These are phyloP conservation scores for Microctonus aethiopoides DNA, from an alignment of 2,888 invertebrate genomes.

Conservation along the genomic window DNA sequence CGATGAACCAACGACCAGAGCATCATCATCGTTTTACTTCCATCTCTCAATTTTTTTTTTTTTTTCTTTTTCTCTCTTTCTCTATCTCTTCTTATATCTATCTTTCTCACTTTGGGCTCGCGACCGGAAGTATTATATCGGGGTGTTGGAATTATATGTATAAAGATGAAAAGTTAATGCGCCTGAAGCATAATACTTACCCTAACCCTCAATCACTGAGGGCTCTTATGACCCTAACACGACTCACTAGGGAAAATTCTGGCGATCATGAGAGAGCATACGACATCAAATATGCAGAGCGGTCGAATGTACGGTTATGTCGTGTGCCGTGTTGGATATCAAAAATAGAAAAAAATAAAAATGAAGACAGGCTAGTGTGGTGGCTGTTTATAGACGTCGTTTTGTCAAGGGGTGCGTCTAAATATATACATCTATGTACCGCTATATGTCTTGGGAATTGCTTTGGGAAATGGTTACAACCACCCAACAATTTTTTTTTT, in stretches of 20 bases:
- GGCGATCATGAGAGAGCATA: slow-evolving; percentile 62
- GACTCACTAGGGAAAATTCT: slow-evolving; percentile 66
- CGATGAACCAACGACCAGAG: slow-evolving; percentile 11
- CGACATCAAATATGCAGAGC: slow-evolving; percentile 65
- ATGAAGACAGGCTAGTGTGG: slow-evolving; percentile 4
- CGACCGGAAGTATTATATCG: slow-evolving; percentile 27
- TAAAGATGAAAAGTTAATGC: slow-evolving; percentile 67
- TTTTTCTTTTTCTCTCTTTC: no score
- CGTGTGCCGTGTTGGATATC: slow-evolving; percentile 38
- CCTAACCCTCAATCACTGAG: slow-evolving; percentile 67
- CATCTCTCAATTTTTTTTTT: not conserved
- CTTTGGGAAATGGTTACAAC: slow-evolving; percentile 19
- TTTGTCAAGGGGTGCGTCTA: slow-evolving; percentile 56
- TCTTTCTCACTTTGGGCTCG: slow-evolving; percentile 6
- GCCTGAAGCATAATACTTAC: slow-evolving; percentile 48
- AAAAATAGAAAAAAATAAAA: slow-evolving; percentile 7
- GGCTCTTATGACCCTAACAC: slow-evolving; percentile 64
- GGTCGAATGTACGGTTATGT: slow-evolving; percentile 66
- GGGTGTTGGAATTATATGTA: slow-evolving; percentile 54
- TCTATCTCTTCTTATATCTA: not conserved
- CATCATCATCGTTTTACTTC: not conserved
- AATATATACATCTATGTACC: slow-evolving; percentile 23
- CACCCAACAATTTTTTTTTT: not conserved
- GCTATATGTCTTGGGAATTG: slow-evolving; percentile 36
- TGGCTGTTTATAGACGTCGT: slow-evolving; percentile 55